Evolutionary conservation across 2,797 vertebrate species (phyloP).

Genomic region (Okamejei kenojei): DNA sequence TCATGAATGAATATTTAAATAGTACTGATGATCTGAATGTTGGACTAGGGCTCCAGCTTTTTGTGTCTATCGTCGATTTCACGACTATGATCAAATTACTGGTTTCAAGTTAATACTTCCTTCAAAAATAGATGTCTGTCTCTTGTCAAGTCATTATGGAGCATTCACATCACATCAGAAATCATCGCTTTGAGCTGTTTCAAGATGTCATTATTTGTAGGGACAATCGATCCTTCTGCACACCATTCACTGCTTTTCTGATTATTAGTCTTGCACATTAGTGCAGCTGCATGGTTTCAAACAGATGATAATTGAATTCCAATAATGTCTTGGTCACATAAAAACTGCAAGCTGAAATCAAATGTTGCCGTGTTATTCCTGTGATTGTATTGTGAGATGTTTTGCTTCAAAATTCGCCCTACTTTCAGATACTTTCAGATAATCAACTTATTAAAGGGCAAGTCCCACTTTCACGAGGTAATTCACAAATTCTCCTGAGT

Average conservation of each 20-base stretch:
- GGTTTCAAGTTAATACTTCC: background rate
- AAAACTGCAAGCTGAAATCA: background rate
- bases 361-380: background rate
- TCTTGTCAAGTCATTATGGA: background rate
- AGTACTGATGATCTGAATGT: background rate
- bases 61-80: background rate
- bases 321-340: background rate
- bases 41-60: background rate
- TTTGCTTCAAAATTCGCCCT: background rate
- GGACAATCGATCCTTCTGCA: background rate
- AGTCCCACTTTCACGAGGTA: too few species aligned
- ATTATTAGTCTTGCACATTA: background rate
- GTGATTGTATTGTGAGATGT: background rate
- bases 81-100: background rate
- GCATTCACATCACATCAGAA: background rate
- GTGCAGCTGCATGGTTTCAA: background rate
- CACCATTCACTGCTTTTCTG: background rate
- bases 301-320: background rate
- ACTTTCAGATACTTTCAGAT: too few species aligned
- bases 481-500: background rate
- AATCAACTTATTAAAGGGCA: background rate
- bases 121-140: background rate
- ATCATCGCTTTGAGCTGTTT: background rate
- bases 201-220: background rate
- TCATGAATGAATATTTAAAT: slow-evolving; percentile 9